Base-by-base conservation (phyloP, 2,797 vertebrate species). In the Pygocentrus nattereri region DNA sequence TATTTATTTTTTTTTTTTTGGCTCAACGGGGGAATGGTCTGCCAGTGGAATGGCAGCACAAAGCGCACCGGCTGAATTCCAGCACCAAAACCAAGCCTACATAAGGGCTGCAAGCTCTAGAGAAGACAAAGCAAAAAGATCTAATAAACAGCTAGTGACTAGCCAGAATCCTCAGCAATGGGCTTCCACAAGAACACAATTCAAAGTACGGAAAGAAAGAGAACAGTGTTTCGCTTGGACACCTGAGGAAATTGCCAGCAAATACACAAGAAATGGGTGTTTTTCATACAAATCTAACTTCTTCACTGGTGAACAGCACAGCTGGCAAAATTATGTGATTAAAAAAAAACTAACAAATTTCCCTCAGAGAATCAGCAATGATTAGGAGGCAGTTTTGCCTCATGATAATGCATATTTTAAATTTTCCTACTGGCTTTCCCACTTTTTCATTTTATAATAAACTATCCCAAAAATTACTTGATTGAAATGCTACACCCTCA, bases 11-110 rank as follows among this genome's bases (percentile, higher is more conserved):
- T 78, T 78, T 87, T 30, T 30, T 83, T 78, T 27, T 59, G 71
- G 58, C 87, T 84, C 82, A 61, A 62, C 70, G 15, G 85, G 38
- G 83, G 83, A 76, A 82, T 19, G 21, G 70, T 34, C 64, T 85
- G 84, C 74, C 78, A 68, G 70, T 56, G 70, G 72, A 82, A 82
- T 71, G 70, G 52, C 82, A 52, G 81, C 80, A 82, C 49, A 15
- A 59, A 83, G 81, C 30, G 30, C 74, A 78, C 70, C 68, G 69
- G 74, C 79, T 80, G 30, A 80, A 83, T 78, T 83, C 76, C 79
- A 85, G 58, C 56, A 61, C 73, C 19, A 31, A 41, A 79, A 78
- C 59, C 5, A 64, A n/a, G 74, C 76, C 70, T 62, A 74, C 70
- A 74, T 54, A 64, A 65, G 44, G 44, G 49, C 62, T 69, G 54